A percentile compares a stretch with the other conserved stretches of the same genome.
Evolutionary conservation across 2,113 vertebrate genomes (phyloP).

Genomic region (Neogobius melanostomus): DNA sequence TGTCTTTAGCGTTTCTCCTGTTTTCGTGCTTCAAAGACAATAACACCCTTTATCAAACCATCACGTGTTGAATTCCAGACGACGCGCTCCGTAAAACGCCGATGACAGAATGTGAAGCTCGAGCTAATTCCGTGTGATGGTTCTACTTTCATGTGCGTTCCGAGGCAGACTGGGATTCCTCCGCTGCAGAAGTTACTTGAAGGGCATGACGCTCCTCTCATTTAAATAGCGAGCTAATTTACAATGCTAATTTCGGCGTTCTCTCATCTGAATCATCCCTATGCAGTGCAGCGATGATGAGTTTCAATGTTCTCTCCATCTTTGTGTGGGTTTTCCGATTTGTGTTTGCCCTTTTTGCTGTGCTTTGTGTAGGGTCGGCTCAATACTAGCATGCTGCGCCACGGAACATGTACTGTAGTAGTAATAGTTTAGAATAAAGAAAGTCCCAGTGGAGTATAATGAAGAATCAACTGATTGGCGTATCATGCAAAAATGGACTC

Average conservation of each 20-base stretch:
- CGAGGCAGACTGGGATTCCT: conserved; percentile 51
- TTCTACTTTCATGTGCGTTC: conserved; percentile 52
- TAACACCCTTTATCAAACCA: conserved; percentile 32
- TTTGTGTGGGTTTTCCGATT: too few relatives aligned
- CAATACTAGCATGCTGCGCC: too few relatives aligned
- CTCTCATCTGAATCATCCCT: conserved; percentile 70
- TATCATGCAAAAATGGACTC: too few relatives aligned
- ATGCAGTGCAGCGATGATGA: conserved; percentile 31
- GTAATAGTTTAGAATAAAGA: too few relatives aligned
- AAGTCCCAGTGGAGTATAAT: too few relatives aligned
- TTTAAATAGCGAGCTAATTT: conserved; percentile 65
- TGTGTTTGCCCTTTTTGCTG: too few relatives aligned
- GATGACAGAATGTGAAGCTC: conserved; percentile 32
- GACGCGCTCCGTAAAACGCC: conserved; percentile 52
- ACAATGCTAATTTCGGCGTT: conserved; percentile 64
- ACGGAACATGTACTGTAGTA: too few relatives aligned
- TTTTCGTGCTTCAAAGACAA: background rate
- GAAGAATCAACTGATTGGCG: too few relatives aligned
- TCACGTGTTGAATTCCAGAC: conserved; percentile 23
- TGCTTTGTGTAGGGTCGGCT: too few relatives aligned
- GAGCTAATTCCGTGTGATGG: conserved; percentile 40
- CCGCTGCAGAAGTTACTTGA: conserved; percentile 70
- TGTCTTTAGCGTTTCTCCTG: too few relatives aligned
- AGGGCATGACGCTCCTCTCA: conserved; percentile 66
- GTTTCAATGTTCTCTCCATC: too few relatives aligned